Evolutionary conservation across 2,797 vertebrate species (phyloP).

Genomic region (Anabacerthia variegaticeps): DNA sequence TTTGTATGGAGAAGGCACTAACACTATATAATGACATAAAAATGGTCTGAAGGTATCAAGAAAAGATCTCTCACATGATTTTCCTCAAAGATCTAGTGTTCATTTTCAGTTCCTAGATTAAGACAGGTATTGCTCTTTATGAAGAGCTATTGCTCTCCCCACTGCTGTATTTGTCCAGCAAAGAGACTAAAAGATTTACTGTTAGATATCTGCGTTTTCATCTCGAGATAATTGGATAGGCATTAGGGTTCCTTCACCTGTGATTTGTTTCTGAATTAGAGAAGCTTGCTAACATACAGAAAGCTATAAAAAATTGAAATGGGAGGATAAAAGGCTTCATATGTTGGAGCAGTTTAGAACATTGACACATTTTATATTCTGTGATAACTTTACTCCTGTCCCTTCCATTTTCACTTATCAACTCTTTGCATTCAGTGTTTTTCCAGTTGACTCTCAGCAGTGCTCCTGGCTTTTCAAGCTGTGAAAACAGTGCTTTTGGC

Average conservation of each 20-base stretch:
- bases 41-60: neutral
- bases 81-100: neutral
- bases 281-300: neutral
- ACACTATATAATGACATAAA: neutral
- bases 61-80: neutral
- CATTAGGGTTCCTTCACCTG: neutral
- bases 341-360: neutral
- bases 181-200: neutral
- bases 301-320: neutral
- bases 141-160: neutral
- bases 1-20: neutral
- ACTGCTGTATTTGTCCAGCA: neutral
- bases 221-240: neutral
- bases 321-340: neutral
- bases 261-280: neutral
- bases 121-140: neutral
- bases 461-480: neutral
- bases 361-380: neutral
- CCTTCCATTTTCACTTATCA: neutral
- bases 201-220: neutral
- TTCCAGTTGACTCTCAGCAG: neutral
- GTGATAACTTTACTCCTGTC: too few relatives aligned
- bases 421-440: neutral
- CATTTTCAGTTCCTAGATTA: neutral
- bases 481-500: neutral